Conservation (phyloP, 2,888 invertebrate species). For the Cerastis rubricosa region DNA sequence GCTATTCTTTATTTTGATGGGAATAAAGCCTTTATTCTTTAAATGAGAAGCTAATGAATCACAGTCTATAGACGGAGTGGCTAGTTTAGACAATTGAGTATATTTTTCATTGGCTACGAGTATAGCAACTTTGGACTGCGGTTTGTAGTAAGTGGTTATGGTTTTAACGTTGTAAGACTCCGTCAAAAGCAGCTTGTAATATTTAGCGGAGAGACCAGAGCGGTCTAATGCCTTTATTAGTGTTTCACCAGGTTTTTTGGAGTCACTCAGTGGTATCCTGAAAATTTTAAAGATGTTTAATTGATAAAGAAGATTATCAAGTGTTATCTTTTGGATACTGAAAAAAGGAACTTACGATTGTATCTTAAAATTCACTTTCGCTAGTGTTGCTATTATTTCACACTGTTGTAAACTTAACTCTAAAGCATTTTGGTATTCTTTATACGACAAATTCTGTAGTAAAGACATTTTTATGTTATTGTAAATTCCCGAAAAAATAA, state of each 20-base stretch:
- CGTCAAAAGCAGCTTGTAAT: constrained; percentile 74
- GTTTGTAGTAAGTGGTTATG: constrained; percentile 80
- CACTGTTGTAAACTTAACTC: constrained; percentile 78
- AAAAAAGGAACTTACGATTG: constrained; percentile 70
- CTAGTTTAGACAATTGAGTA: constrained; percentile 80
- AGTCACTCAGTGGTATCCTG: constrained; percentile 76
- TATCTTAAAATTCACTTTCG: constrained; percentile 72
- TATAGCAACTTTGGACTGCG: constrained; percentile 84
- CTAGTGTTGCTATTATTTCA: constrained; percentile 81
- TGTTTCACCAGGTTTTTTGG: constrained; percentile 80
- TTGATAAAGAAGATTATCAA: neutral
- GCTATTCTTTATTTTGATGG: constrained; percentile 81
- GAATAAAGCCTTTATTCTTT: constrained; percentile 82
- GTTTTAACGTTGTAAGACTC: constrained; percentile 71
- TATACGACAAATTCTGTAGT: constrained; percentile 79
- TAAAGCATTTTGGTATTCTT: constrained; percentile 80
- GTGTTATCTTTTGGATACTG: neutral
- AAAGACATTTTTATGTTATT: constrained; percentile 77
- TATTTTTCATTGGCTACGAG: constrained; percentile 87
- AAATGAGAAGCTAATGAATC: constrained; percentile 80
- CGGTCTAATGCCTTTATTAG: constrained; percentile 82
- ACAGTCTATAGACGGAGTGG: constrained; percentile 86
- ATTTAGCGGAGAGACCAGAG: constrained; percentile 75
- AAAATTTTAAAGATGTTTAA: constrained; percentile 47
- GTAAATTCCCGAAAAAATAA: neutral